Base-by-base conservation (phyloP, 2,888 invertebrate species). In the Aspidiotus destructor region DNA sequence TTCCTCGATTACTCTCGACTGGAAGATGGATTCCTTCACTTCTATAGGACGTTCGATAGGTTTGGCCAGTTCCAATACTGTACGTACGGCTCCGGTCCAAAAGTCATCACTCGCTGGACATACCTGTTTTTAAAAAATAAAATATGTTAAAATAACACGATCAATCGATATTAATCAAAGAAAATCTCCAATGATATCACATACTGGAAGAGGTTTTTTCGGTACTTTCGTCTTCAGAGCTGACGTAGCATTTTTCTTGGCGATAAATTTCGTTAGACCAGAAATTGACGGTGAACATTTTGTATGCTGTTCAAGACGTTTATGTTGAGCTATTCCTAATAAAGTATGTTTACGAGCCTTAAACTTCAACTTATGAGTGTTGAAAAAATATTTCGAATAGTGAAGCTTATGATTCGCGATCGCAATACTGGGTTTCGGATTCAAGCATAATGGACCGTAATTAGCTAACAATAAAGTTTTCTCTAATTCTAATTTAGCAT, bases 381-480 rank as follows among this genome's bases (percentile, higher is more conserved):
- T 88, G 74, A 88, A 85, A 69, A 88, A 80, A 73, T 87, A 82
- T 69, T 85, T 84, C 63, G 86, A 84, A 73, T 87, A 87, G 75
- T 90, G 88, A 55, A 89, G 78, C 73, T 86, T 83, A 63, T 90
- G 89, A 42, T 88, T 85, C 69, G 88, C 81, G 62, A 88, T 79
- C 41, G 89, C 87, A 55, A 92, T 86, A 41, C 87, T 84, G 3
- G 91, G 91, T 74, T 89, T 86, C 6, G 95, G 92, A 78, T 94
- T 93, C 64, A 96, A 81, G 77, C 93, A 95, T 48, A 96, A 80
- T 7, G 89, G 90, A 13, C 91, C 92, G 71, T 89, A 86, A 7
- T 92, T 89, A 13, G 90, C 89, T 75, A 91, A 83, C 53, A 95
- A 84, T 70, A 96, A 78, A 73, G 91, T 88, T 71, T 92, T 89